Evolutionary conservation across 2,113 vertebrate genomes (phyloP).

Genomic region (Holacanthus passer): DNA sequence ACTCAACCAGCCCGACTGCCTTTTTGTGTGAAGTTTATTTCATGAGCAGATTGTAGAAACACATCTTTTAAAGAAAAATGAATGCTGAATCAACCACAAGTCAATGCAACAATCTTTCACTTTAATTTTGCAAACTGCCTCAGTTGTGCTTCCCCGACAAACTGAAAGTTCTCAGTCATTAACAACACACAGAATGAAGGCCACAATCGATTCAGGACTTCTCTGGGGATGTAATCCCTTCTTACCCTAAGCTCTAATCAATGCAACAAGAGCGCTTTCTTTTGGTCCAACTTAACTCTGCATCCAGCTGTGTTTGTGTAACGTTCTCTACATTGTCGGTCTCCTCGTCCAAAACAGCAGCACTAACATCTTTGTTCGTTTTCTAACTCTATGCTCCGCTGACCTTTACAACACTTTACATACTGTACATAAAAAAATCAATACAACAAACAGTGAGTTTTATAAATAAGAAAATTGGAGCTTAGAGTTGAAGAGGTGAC

Average conservation of each 20-base stretch:
- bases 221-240: constrained; percentile 67
- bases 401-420: not conserved
- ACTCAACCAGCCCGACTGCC: not conserved
- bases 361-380: not conserved
- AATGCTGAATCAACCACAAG: not conserved
- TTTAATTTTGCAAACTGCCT: constrained; percentile 1
- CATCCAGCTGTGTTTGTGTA: constrained; percentile 11
- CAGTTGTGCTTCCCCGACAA: not conserved
- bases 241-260: constrained; percentile 62
- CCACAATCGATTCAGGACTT: constrained; percentile 59
- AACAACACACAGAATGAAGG: constrained; percentile 45
- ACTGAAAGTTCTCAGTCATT: constrained; percentile 61
- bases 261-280: constrained; percentile 49
- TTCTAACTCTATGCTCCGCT: not conserved
- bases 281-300: constrained; percentile 29
- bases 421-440: too few species aligned
- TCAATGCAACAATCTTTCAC: not conserved
- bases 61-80: not conserved
- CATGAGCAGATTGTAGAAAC: not conserved
- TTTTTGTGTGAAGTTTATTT: not conserved
- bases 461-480: not conserved
- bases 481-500: not conserved
- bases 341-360: not conserved
- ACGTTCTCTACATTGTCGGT: not conserved
- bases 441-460: not conserved